Evolutionary conservation across 30 jellyfish, hydroid and myxozoan species (phyloP).

Genomic region (Cassiopea xamachana): DNA sequence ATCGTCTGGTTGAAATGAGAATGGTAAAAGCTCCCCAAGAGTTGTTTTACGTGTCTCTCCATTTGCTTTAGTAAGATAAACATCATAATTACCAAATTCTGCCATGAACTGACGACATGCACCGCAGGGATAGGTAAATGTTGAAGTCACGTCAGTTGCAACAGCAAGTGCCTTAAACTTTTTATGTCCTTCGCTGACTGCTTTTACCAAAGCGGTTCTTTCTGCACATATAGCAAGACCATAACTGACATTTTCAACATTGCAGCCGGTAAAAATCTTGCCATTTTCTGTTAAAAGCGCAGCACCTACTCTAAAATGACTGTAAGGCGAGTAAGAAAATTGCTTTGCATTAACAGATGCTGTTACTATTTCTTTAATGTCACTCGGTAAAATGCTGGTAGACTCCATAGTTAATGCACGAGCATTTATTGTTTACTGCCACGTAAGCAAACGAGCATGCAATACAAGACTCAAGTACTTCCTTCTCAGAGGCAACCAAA

Average conservation of each 20-base stretch:
- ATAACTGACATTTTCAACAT: conserved; percentile 95
- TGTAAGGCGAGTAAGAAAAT: conserved; percentile 81
- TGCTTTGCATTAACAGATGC: conserved; percentile 81
- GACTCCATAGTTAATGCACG: conserved; percentile 20
- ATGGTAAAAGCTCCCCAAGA: conserved; percentile 63
- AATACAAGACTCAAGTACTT: background rate
- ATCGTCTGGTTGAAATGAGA: conserved; percentile 58
- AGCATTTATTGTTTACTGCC: conserved; percentile 19
- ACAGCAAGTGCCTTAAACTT: conserved; percentile 88
- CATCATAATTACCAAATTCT: conserved; percentile 92
- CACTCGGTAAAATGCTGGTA: background rate
- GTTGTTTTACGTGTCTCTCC: conserved; percentile 17
- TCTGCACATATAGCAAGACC: conserved; percentile 99
- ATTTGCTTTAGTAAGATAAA: conserved; percentile 56
- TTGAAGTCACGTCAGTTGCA: conserved; percentile 80
- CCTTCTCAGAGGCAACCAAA: background rate
- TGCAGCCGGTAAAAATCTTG: conserved; percentile 84
- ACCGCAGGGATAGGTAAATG: conserved; percentile 89
- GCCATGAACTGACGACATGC: conserved; percentile 98
- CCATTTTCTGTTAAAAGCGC: conserved; percentile 79
- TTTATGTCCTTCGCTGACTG: conserved; percentile 94
- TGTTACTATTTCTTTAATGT: conserved; percentile 38
- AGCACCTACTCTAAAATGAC: conserved; percentile 92
- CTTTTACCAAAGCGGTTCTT: conserved; percentile 93
- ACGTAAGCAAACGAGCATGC: background rate